phyloP scores from a whole-genome alignment of 2,888 invertebrate species.

The Fabriciana adippe region DNA sequence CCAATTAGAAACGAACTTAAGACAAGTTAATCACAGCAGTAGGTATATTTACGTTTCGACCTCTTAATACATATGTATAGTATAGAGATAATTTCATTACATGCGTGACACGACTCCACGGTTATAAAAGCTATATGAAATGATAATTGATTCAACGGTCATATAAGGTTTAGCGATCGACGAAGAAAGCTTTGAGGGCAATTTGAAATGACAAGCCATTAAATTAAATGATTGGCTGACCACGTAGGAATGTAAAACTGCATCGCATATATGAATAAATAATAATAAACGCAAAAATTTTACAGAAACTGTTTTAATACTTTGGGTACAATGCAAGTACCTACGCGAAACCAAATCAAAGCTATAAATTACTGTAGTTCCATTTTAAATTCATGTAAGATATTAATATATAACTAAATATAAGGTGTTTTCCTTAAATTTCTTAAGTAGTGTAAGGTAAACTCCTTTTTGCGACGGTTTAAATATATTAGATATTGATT shows the following conservation, averaged over 20 bases:
- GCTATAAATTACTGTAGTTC: too few relatives aligned
- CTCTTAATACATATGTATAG: constrained; percentile 4
- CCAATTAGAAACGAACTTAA: background rate
- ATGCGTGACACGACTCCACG: constrained; percentile 51
- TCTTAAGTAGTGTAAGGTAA: too few relatives aligned
- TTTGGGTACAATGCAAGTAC: too few relatives aligned
- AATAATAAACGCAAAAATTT: constrained; percentile 1
- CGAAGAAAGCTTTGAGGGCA: constrained; percentile 55
- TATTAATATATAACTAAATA: too few relatives aligned
- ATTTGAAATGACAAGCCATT: constrained; percentile 67
- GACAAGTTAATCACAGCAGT: constrained; percentile 1
- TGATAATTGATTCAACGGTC: constrained; percentile 58
- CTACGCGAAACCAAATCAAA: too few relatives aligned
- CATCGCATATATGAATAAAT: constrained; percentile 31
- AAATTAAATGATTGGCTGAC: constrained; percentile 64
- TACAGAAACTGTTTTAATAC: background rate
- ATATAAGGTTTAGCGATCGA: constrained; percentile 53
- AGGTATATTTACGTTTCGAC: constrained; percentile 1
- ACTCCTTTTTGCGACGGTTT: too few relatives aligned
- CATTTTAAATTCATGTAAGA: too few relatives aligned
- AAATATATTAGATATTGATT: too few relatives aligned
- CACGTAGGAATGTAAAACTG: constrained; percentile 59
- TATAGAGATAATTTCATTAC: constrained; percentile 22
- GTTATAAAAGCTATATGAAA: constrained; percentile 50
- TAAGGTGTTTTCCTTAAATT: too few relatives aligned